phyloP scores from a whole-genome alignment of 2,888 invertebrate genomes.

The Halictus ligatus region DNA sequence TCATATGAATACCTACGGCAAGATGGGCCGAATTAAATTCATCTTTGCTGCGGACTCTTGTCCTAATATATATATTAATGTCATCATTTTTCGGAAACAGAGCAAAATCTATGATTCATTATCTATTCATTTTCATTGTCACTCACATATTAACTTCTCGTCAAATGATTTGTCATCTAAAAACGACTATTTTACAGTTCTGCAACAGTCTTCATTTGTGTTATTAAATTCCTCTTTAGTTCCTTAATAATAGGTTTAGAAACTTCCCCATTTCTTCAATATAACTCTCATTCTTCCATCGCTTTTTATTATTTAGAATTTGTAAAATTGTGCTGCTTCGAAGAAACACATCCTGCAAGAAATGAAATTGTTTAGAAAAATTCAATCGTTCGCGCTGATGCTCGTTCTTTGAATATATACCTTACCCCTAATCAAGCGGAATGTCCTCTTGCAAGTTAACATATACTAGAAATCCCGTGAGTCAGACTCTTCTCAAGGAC shows the following conservation, averaged over 20 bases:
- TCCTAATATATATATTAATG: constrained; percentile 33
- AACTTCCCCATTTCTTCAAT: constrained; percentile 35
- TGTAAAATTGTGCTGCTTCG: constrained; percentile 49
- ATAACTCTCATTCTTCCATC: constrained; percentile 35
- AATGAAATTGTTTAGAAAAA: background rate
- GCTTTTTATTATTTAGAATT: constrained; percentile 54
- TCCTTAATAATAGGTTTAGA: constrained; percentile 57
- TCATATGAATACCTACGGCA: constrained; percentile 63
- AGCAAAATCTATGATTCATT: constrained; percentile 53
- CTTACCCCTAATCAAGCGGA: constrained; percentile 50
- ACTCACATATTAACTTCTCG: constrained; percentile 47
- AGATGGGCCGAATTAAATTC: constrained; percentile 58
- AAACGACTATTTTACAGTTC: constrained; percentile 66
- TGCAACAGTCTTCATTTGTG: constrained; percentile 70
- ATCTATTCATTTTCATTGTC: constrained; percentile 37
- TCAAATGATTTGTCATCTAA: constrained; percentile 61
- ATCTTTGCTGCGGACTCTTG: constrained; percentile 39
- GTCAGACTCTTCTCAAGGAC: constrained; percentile 94
- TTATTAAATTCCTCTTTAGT: constrained; percentile 63
- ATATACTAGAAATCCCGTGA: constrained; percentile 86
- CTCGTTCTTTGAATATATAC: background rate
- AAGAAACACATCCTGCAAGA: constrained; percentile 39
- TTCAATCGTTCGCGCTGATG: no score
- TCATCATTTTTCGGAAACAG: constrained; percentile 54
- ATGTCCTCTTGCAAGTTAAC: constrained; percentile 71